Conservation (phyloP, 2,113 vertebrate species). For the Bujurquina vittata region DNA sequence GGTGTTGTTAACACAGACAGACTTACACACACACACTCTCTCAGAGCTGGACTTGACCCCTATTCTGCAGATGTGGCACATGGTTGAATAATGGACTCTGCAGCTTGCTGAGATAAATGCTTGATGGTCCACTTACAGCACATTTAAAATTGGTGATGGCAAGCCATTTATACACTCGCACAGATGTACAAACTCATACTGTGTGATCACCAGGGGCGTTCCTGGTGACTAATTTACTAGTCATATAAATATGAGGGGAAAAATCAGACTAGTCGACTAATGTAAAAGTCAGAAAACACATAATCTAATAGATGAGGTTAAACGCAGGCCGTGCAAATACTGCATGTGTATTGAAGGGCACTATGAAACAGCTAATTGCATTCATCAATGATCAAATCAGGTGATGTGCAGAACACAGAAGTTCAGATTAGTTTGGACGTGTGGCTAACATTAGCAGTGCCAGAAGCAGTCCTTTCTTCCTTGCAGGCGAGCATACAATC, state of each 20-base stretch:
- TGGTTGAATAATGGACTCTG: conserved; percentile 55
- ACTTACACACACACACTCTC: neutral
- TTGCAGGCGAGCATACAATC: neutral
- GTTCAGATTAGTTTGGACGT: neutral
- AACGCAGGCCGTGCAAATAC: neutral
- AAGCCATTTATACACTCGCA: conserved; percentile 10
- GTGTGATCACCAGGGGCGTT: neutral
- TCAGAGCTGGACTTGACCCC: conserved; percentile 30
- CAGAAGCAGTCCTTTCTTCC: neutral
- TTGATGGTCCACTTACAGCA: conserved; percentile 48
- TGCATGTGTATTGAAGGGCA: neutral
- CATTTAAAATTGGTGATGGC: conserved; percentile 32
- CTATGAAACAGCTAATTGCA: neutral
- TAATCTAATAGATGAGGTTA: neutral
- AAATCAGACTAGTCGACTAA: neutral
- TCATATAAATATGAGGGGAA: neutral
- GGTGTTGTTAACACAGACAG: conserved; percentile 5
- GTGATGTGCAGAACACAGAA: neutral
- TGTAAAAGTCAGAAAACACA: neutral
- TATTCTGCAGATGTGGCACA: conserved; percentile 51
- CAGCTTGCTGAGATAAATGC: conserved; percentile 63
- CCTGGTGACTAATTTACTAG: neutral
- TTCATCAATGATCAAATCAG: neutral
- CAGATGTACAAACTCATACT: neutral
- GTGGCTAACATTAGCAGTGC: neutral